A percentile compares a stretch with the other conserved stretches of the same genome.
Evolutionary conservation across 2,113 vertebrate genomes (phyloP).

Genomic region (Rhinolophus sinicus): DNA sequence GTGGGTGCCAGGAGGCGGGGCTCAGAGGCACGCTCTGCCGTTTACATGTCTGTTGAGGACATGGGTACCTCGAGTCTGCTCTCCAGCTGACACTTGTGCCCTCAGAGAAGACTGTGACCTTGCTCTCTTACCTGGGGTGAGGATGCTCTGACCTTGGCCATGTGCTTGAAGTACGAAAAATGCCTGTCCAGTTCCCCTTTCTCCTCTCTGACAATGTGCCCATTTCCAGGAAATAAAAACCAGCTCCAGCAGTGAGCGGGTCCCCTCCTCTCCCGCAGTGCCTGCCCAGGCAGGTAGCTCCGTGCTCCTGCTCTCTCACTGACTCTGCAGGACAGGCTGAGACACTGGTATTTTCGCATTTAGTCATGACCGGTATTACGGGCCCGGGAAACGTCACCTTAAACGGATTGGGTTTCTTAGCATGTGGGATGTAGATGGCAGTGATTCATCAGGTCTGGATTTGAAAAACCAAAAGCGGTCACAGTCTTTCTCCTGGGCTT

Average conservation of each 20-base stretch:
- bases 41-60: accelerated
- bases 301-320: background rate
- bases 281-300: background rate
- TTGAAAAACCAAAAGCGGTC: background rate
- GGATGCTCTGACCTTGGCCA: background rate
- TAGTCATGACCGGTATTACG: background rate
- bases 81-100: accelerated
- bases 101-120: background rate
- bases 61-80: background rate
- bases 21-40: background rate
- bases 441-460: background rate
- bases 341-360: background rate
- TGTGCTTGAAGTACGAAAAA: background rate
- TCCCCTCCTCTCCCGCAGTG: background rate
- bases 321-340: background rate
- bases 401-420: background rate
- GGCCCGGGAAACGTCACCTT: background rate
- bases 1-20: background rate
- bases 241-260: no score
- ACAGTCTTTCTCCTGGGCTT: background rate
- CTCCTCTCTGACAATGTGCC: no score
- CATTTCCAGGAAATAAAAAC: background rate
- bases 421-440: background rate
- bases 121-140: background rate
- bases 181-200: background rate